Percentiles rank a stretch among this genome's conserved stretches.
Conservation (phyloP, 2,888 invertebrate species). For the Tethea ocularis region DNA sequence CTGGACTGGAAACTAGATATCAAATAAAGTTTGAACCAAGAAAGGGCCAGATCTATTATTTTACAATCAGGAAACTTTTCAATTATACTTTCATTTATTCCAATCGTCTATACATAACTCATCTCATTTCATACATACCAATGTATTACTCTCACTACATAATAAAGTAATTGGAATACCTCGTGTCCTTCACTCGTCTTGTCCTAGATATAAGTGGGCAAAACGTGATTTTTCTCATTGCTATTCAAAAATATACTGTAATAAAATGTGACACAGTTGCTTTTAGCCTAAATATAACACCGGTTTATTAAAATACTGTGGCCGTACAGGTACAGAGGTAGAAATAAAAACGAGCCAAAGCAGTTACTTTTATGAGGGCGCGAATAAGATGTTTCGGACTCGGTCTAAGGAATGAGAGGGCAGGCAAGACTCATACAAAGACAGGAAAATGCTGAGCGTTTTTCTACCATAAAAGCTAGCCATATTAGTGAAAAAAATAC, state of each 20-base stretch:
- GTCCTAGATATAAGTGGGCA: slow-evolving; percentile 80
- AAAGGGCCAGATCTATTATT: no score
- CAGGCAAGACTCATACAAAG: slow-evolving; percentile 43
- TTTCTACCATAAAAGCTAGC: not conserved
- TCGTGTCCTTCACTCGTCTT: slow-evolving; percentile 76
- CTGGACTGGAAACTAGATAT: no score
- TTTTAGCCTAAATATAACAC: slow-evolving; percentile 37
- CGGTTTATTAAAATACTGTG: slow-evolving; percentile 83
- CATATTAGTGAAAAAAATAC: no score
- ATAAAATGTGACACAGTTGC: slow-evolving; percentile 34
- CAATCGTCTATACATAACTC: slow-evolving; percentile 29
- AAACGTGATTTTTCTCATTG: slow-evolving; percentile 65
- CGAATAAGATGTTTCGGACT: slow-evolving; percentile 84
- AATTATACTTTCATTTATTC: slow-evolving; percentile 28
- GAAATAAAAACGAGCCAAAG: slow-evolving; percentile 83
- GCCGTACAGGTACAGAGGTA: slow-evolving; percentile 81
- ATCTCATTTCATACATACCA: slow-evolving; percentile 41
- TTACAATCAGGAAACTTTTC: not conserved
- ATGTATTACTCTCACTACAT: slow-evolving; percentile 60
- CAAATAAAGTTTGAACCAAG: no score
- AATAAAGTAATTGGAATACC: slow-evolving; percentile 79
- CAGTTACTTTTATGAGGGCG: slow-evolving; percentile 84
- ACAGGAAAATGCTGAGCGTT: slow-evolving; percentile 23
- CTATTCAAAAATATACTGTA: slow-evolving; percentile 42
- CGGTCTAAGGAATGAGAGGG: slow-evolving; percentile 76